Conservation (phyloP, 2,888 invertebrate genomes). For the Polietes domitor region DNA sequence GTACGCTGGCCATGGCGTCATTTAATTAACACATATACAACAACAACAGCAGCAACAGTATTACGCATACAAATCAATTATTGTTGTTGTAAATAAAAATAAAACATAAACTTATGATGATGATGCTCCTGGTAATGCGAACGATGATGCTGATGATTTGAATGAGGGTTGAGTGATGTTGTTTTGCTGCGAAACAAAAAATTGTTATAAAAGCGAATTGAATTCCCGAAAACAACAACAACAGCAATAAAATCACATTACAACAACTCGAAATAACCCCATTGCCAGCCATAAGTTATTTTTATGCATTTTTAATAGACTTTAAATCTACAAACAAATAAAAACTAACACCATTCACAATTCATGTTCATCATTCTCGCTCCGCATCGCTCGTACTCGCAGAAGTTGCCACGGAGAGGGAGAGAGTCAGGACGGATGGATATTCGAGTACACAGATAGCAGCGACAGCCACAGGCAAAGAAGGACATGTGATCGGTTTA, state of each 20-base stretch:
- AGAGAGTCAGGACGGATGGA: not conserved
- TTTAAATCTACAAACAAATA: slow-evolving; percentile 20
- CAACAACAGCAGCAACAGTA: not conserved
- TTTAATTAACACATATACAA: slow-evolving; percentile 26
- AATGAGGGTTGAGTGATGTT: too few species aligned
- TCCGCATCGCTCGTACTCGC: not conserved
- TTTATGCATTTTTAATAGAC: slow-evolving; percentile 33
- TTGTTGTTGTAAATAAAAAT: not conserved
- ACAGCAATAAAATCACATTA: slow-evolving; percentile 6
- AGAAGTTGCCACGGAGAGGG: not conserved
- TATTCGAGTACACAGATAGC: too few species aligned
- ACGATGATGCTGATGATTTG: too few species aligned
- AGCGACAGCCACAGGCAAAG: not conserved
- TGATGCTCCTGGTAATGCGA: not conserved
- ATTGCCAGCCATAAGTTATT: slow-evolving; percentile 18
- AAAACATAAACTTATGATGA: not conserved
- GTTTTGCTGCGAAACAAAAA: too few species aligned
- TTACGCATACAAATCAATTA: too few species aligned
- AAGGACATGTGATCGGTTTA: too few species aligned
- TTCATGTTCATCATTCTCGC: not conserved
- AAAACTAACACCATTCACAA: not conserved
- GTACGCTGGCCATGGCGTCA: not conserved
- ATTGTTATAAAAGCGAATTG: too few species aligned
- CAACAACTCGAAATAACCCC: not conserved
- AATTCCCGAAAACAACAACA: not conserved